Evolutionary conservation across 2,888 invertebrate species (phyloP).

Genomic region (Tortricodes alternella): DNA sequence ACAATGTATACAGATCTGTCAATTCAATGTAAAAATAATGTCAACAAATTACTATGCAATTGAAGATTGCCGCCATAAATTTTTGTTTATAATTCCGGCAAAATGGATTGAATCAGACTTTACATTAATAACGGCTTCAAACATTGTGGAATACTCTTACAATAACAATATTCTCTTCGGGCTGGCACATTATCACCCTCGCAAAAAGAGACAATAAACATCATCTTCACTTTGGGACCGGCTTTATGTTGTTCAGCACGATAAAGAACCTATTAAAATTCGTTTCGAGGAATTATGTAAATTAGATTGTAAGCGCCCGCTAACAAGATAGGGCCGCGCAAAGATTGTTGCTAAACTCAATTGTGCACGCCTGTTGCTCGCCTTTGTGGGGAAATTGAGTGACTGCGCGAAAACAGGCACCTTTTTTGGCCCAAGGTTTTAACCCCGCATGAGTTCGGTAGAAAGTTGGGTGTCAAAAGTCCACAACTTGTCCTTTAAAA

Average conservation of each 20-base stretch:
- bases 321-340: slow-evolving; percentile 63
- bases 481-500: too few species aligned
- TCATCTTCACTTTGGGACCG: slow-evolving; percentile 43
- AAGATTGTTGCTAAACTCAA: slow-evolving; percentile 72
- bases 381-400: slow-evolving; percentile 40
- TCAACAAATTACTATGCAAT: too few species aligned
- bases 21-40: too few species aligned
- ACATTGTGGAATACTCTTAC: too few species aligned
- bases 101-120: too few species aligned
- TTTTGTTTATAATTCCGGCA: too few species aligned
- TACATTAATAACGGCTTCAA: too few species aligned
- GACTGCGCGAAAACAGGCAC: slow-evolving; percentile 18
- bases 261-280: slow-evolving; percentile 71
- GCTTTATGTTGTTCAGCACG: slow-evolving; percentile 67
- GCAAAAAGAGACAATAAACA: slow-evolving; percentile 28
- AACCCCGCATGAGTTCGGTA: not conserved
- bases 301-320: slow-evolving; percentile 67
- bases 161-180: not conserved
- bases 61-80: too few species aligned
- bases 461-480: too few species aligned
- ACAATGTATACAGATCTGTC: too few species aligned
- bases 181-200: slow-evolving; percentile 11
- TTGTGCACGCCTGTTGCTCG: slow-evolving; percentile 60
- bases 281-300: slow-evolving; percentile 73
- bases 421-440: slow-evolving; percentile 7